Base-by-base conservation (phyloP, 2,113 vertebrate species). In the Callaeas wilsoni region DNA sequence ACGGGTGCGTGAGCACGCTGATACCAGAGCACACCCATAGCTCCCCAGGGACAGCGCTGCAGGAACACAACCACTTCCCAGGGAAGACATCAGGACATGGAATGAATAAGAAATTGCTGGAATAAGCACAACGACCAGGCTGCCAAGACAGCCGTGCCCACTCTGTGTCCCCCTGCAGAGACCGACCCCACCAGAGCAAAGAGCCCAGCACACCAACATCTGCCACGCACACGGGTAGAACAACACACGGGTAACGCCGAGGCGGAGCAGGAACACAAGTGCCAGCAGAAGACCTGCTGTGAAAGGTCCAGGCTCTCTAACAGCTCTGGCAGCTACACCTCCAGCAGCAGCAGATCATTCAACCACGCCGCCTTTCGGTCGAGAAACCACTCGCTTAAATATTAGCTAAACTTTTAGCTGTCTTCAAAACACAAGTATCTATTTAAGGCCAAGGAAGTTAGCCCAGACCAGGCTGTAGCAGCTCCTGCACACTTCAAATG, bases 211-310 rank as follows among this genome's bases (percentile, higher is more conserved):
- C 68, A 10, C 1, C 64, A 57, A 67, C 56, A 65, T 1, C 35
- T 15, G 18, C 37, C 2, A 4, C 0, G 2, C 3, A 18, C 25
- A 0, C 1, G 4, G 29, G 4, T 15, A 68, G 88, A 49, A 4
- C 46, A 71, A 16, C 30, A 29, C 8, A 1, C 10, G 6, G 27
- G 19, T 9, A 30, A 69, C 33, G 37, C 37, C 77, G 27, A 16
- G 47, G 27, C 23, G 33, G 19, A 68, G 21, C 49, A 42, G 12
- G 26, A 89, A 35, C 30, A 46, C 53, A 33, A 16, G 57, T 12
- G 14, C 68, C 16, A 55, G 4, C 12, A 53, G 46, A 44, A 68
- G 16, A 13, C 9, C 18, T 18, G 2, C 53, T 46, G 9, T 2
- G n/a, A 65, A 73, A 84, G 53, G 29, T 18, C 53, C n/a, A 55